Percentiles rank a stretch among this genome's conserved stretches.
phyloP scores from a whole-genome alignment of 1,140 invertebrate species.

The Saccostrea glomerata region DNA sequence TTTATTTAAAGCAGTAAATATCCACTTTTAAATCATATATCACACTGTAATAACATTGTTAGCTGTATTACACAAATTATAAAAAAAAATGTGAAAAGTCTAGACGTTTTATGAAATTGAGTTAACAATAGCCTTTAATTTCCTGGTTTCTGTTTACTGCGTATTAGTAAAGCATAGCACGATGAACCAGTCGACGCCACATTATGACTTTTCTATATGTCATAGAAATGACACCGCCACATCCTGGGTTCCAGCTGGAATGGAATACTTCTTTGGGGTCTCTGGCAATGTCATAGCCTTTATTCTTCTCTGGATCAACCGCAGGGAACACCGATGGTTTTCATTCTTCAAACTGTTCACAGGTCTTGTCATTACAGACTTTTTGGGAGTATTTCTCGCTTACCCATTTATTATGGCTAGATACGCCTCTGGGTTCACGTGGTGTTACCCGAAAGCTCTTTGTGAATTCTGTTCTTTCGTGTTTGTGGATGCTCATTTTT shows the following conservation, averaged over 20 bases:
- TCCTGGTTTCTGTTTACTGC: no score
- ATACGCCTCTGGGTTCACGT: constrained; percentile 19
- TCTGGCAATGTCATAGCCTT: neutral
- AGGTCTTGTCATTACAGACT: neutral
- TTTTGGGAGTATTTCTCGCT: constrained; percentile 12
- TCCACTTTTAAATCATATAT: no score
- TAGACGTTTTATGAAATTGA: no score
- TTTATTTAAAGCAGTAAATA: no score
- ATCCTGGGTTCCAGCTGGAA: neutral
- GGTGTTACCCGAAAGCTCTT: neutral
- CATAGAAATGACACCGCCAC: neutral
- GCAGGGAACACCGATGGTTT: neutral
- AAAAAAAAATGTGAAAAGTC: no score
- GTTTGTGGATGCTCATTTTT: neutral
- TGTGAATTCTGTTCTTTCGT: constrained; percentile 27
- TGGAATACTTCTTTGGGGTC: neutral
- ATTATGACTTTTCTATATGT: neutral
- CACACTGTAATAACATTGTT: no score
- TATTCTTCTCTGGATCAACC: neutral
- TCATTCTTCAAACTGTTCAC: neutral
- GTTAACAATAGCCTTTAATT: no score
- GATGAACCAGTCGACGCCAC: no score
- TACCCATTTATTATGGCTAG: neutral
- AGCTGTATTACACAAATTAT: no score
- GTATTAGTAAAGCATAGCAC: no score